These are phyloP conservation scores for Patella depressa DNA, from an alignment of 2,888 invertebrate species.

Conservation along the genomic window DNA sequence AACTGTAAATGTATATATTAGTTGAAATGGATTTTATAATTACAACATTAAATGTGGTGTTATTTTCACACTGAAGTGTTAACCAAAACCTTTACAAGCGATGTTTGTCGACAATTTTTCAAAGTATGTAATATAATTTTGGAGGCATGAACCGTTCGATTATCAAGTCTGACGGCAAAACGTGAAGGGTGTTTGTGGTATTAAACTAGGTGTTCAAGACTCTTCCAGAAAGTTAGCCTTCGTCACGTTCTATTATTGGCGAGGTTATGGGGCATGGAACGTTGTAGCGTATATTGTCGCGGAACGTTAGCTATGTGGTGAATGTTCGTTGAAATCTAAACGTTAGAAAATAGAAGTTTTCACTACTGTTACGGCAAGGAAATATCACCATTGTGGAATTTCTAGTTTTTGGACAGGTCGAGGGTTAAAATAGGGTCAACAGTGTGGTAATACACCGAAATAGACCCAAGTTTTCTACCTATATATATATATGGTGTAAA, in stretches of 20 bases:
- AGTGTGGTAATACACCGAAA: not conserved
- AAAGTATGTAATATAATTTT: constrained; percentile 1
- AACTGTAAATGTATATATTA: too few relatives aligned
- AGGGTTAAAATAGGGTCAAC: constrained; percentile 11
- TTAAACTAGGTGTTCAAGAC: not conserved
- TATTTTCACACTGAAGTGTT: not conserved
- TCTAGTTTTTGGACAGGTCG: not conserved
- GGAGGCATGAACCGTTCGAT: not conserved
- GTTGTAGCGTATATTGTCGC: not conserved
- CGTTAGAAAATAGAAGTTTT: not conserved
- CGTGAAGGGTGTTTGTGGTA: not conserved
- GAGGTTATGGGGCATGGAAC: not conserved
- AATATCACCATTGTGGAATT: not conserved
- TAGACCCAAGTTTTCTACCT: not conserved
- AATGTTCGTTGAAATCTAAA: not conserved
- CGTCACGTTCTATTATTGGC: not conserved
- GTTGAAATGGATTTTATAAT: too few relatives aligned
- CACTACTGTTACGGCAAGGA: constrained; percentile 1
- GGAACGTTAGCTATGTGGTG: constrained; percentile 1
- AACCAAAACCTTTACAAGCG: not conserved
- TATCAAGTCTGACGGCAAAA: not conserved
- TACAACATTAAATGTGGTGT: too few relatives aligned
- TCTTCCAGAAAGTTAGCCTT: not conserved
- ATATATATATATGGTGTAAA: too few relatives aligned
- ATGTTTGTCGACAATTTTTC: constrained; percentile 3